Base-by-base conservation (phyloP, 2,113 vertebrate species). In the Lynx canadensis region DNA sequence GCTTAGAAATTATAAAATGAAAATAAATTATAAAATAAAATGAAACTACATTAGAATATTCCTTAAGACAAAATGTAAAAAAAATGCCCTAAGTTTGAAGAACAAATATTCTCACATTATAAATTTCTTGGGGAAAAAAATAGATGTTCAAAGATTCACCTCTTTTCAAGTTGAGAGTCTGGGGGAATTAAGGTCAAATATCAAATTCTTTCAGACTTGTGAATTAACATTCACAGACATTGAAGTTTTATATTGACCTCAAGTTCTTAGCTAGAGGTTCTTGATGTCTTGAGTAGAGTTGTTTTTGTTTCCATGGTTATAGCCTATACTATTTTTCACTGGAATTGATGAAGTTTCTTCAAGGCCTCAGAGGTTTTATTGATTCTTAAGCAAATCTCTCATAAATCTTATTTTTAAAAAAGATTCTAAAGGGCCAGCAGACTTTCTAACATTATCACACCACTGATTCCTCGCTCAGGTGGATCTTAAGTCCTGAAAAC, bases 121-220 rank as follows among this genome's bases (percentile, higher is more conserved):
- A 84, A 50, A 92, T 69, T 89, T 84, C 38, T 93, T 93, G 14
- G n/a, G 29, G 18, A 57, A n/a, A 60, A 91, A 81, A 74, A 15
- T 55, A 27, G 19, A 19, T 57, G 10, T 89, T 89, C 52, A 71
- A 38, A 89, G 27, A 33, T 71, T 31, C 18, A 89, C 10, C 4
- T 19, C 13, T 69, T 89, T 83, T 78, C 41, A 79, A 50, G 68
- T 89, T 89, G 68, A 69, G 14, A 38, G 2, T 33, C 23, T 4
- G 41, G 29, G 90, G 25, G 41, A 91, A 91, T 91, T 90, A 63
- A 85, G 79, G 68, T 83, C 63, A 71, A 78, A 82, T 83, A 80
- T 50, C 5, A 88, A 82, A 38, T 83, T 91, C 5, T 90, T 96
- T 90, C 29, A 10, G 21, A 31, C 15, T 63, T 80, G n/a, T 92